These are phyloP conservation scores for Eledone cirrhosa DNA, from an alignment of 2,888 invertebrate genomes.

Conservation along the genomic window DNA sequence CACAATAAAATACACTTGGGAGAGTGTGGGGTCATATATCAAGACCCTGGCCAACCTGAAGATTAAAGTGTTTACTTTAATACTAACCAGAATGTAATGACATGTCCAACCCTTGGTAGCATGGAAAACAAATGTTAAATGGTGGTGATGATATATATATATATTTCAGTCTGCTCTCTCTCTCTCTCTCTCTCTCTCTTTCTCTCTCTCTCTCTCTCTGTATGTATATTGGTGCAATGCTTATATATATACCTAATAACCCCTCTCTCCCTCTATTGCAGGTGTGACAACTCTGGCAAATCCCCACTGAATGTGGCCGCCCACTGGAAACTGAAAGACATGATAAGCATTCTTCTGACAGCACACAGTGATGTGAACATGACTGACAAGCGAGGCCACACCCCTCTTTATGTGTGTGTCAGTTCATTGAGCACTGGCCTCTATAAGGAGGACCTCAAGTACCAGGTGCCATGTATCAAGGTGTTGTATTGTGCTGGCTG, in stretches of 20 bases:
- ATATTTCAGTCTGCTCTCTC: no score
- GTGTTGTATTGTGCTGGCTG: constrained; percentile 63
- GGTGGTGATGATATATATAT: no score
- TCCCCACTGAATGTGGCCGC: constrained; percentile 65
- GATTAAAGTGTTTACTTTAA: no score
- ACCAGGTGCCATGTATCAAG: constrained; percentile 62
- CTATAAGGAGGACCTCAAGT: constrained; percentile 64
- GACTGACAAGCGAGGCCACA: constrained; percentile 61
- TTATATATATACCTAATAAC: neutral
- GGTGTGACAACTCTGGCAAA: constrained; percentile 62
- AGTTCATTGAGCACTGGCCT: constrained; percentile 64
- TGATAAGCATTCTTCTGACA: constrained; percentile 58
- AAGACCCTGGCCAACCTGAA: neutral
- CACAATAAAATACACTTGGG: no score
- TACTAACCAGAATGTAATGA: no score
- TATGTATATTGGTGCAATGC: neutral
- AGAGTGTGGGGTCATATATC: no score
- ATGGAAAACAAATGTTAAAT: no score
- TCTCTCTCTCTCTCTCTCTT: neutral
- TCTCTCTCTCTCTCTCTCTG: neutral
- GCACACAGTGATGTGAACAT: constrained; percentile 58
- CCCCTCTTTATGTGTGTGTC: constrained; percentile 64
- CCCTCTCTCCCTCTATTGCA: constrained; percentile 38
- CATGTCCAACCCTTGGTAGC: no score
- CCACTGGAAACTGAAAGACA: constrained; percentile 64